These are phyloP conservation scores for Eremophila alpestris DNA, from an alignment of 2,797 vertebrate species.

Conservation along the genomic window DNA sequence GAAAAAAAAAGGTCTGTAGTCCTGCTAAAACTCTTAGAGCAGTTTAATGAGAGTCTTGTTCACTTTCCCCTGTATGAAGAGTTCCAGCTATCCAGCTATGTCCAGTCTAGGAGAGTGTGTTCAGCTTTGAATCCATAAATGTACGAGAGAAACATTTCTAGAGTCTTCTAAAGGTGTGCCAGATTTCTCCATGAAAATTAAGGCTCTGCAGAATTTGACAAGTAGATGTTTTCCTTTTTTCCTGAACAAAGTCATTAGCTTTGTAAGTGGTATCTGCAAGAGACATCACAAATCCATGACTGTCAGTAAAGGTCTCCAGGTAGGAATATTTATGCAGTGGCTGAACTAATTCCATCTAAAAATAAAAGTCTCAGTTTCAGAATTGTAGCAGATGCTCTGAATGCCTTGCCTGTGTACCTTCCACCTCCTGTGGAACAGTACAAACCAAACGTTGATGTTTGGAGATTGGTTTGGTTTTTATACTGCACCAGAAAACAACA, in stretches of 20 bases:
- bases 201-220: neutral
- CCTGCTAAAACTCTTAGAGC: neutral
- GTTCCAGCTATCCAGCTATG: neutral
- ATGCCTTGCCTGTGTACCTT: neutral
- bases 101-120: neutral
- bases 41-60: neutral
- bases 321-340: neutral
- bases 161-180: neutral
- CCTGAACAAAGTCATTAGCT: neutral
- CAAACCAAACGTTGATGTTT: neutral
- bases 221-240: neutral
- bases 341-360: neutral
- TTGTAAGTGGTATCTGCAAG: neutral
- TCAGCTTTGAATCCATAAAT: neutral
- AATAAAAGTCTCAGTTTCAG: neutral
- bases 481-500: neutral
- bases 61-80: neutral
- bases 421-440: neutral
- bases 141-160: neutral
- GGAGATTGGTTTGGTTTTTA: accelerated
- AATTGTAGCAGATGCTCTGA: neutral
- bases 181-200: neutral
- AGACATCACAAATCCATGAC: neutral
- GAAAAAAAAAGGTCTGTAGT: neutral
- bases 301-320: neutral